Evolutionary conservation across 2,113 vertebrate genomes (phyloP), one percentile per base, ranked within the genome.

Genomic region (Harpagus bidentatus): DNA sequence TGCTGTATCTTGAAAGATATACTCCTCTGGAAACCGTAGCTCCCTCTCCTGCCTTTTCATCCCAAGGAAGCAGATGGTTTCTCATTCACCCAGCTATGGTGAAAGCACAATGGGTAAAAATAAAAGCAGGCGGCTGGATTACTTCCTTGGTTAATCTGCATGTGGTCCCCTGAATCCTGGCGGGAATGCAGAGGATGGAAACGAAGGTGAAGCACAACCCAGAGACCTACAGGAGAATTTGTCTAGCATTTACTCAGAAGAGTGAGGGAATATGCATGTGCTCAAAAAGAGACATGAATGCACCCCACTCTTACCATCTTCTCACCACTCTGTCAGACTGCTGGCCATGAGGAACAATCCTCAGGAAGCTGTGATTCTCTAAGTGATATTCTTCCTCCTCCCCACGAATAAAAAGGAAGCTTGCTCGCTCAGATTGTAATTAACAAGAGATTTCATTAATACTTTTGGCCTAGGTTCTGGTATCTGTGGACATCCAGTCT

Each of bases 51-150:
- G 74, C 93, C 85, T 90, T 70, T 93, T 70, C 67, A 72, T 83
- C 94, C 59, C 50, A 53, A 20, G 58, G 71, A 80, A 92, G 82
- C 93, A 92, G 90, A 70, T 83, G 76, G 85, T 67, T 95, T 82
- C 82, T 86, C 76, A 55, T 67, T 90, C 62, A 58, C 59, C 58
- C 82, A 83, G 76, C 58, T 74, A 29, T 59, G 55, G 38, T 74
- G 90, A 78, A 90, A 92, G 67, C 45, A 77, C 45, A 86, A 53
- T 0, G 42, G 76, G 80, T 92, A 73, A 92, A 94, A 97, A 86
- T 91, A 96, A 96, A 94, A 93, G 81, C 83, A 91, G 78, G 55
- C 56, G 77, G 47, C 61, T 95, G 85, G 82, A 85, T 94, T 91
- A 65, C 22, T 69, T 78, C 61, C 55, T 52, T 78, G 66, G 59